These are phyloP conservation scores for Cinclus mexicanus DNA, from an alignment of 2,113 vertebrate species.

Conservation along the genomic window DNA sequence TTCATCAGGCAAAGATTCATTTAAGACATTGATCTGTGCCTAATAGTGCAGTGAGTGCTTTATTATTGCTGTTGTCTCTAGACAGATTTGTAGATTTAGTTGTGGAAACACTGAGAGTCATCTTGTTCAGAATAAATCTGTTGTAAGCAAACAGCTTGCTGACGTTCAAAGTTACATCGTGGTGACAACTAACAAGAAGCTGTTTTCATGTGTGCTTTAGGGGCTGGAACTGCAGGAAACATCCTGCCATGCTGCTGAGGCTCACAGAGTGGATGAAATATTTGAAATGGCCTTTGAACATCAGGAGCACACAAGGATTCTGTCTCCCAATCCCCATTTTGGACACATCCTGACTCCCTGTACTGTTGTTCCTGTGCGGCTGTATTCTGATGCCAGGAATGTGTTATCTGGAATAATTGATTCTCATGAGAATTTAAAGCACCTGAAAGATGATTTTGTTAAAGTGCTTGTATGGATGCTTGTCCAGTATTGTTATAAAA, in stretches of 20 bases:
- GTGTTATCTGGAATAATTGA: constrained; percentile 95
- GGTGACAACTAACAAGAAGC: background rate
- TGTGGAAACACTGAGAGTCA: background rate
- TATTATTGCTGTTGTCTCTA: background rate
- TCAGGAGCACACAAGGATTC: constrained; percentile 75
- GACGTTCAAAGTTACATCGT: background rate
- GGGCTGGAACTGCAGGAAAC: constrained; percentile 97
- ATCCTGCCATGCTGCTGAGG: constrained; percentile 95
- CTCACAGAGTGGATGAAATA: constrained; percentile 91
- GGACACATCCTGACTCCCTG: constrained; percentile 90
- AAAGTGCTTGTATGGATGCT: constrained; percentile 93
- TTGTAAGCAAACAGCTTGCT: background rate
- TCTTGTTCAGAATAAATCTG: background rate
- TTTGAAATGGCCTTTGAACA: constrained; percentile 90
- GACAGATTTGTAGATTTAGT: background rate
- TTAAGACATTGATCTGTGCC: background rate
- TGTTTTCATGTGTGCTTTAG: constrained; percentile 68
- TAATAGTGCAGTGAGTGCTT: background rate
- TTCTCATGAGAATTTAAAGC: constrained; percentile 87
- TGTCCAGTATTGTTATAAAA: constrained; percentile 80
- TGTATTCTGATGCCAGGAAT: constrained; percentile 92
- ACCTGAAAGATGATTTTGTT: constrained; percentile 91
- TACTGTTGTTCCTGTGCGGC: constrained; percentile 82
- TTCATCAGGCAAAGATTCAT: background rate
- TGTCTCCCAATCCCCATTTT: constrained; percentile 88